Percentiles rank a stretch among this genome's conserved stretches.
phyloP scores from a whole-genome alignment of 2,113 vertebrate genomes.

The Cnemophilus loriae region DNA sequence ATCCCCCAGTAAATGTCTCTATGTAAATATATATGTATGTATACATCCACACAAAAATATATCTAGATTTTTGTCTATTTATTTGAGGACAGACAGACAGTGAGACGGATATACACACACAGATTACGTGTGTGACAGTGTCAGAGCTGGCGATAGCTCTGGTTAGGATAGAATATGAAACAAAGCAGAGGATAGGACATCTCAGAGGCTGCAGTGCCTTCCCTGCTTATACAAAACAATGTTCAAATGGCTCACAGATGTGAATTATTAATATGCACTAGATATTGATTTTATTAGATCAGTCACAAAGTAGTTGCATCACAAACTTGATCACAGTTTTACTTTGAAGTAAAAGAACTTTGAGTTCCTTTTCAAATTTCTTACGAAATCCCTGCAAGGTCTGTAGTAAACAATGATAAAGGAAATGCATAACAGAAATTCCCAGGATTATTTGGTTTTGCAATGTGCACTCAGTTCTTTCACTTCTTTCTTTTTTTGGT shows the following conservation, averaged over 20 bases:
- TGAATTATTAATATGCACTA: not conserved
- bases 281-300: not conserved
- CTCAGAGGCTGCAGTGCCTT: not conserved
- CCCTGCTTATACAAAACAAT: not conserved
- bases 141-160: not conserved
- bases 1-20: not conserved
- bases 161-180: not conserved
- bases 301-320: not conserved
- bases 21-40: not conserved
- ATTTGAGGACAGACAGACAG: not conserved
- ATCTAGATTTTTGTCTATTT: not conserved
- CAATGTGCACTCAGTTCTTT: not conserved
- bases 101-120: rapidly evolving
- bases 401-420: not conserved
- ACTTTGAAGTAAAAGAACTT: not conserved
- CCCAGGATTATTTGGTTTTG: not conserved
- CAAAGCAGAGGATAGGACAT: not conserved
- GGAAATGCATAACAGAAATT: not conserved
- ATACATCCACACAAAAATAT: not conserved
- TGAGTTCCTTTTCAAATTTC: not conserved
- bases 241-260: not conserved
- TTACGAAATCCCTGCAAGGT: not conserved
- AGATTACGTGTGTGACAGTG: not conserved
- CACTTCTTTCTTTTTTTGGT: not conserved
- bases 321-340: not conserved